These are phyloP conservation scores for Tenebrio molitor DNA, from an alignment of 1,140 invertebrate genomes.

Conservation along the genomic window DNA sequence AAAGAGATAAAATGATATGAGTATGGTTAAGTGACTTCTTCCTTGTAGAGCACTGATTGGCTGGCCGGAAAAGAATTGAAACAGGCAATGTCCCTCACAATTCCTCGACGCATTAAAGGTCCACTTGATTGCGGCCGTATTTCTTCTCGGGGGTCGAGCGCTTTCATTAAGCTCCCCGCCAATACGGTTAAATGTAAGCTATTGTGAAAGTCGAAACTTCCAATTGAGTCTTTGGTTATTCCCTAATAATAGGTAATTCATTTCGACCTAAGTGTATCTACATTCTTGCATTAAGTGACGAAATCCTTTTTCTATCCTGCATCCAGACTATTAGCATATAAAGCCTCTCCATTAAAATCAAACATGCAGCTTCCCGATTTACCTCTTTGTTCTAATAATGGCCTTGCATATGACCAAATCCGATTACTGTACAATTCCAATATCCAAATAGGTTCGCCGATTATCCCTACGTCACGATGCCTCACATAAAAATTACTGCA, in stretches of 20 bases:
- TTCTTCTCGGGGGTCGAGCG: constrained; percentile 60
- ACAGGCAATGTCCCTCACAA: constrained; percentile 62
- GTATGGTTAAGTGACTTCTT: constrained; percentile 46
- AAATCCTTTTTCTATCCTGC: constrained; percentile 7
- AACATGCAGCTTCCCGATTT: constrained; percentile 8
- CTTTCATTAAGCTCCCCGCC: constrained; percentile 61
- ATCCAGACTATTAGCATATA: constrained; percentile 15
- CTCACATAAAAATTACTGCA: no score
- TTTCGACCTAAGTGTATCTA: constrained; percentile 47
- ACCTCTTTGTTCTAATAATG: constrained; percentile 17
- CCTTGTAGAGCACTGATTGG: constrained; percentile 58
- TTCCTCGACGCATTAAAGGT: constrained; percentile 63
- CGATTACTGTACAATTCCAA: constrained; percentile 23
- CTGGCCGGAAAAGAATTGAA: constrained; percentile 63
- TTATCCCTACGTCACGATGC: no score
- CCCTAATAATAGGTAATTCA: constrained; percentile 60
- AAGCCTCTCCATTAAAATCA: constrained; percentile 26
- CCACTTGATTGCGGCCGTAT: constrained; percentile 64
- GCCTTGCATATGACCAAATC: constrained; percentile 9
- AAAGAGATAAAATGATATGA: constrained; percentile 41
- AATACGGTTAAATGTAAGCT: constrained; percentile 60
- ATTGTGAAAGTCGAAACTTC: constrained; percentile 59
- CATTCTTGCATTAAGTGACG: constrained; percentile 23
- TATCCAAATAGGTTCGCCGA: not conserved
- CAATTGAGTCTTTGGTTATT: constrained; percentile 59